phyloP scores from a whole-genome alignment of 2,797 vertebrate genomes.

The Remorina albescens region DNA sequence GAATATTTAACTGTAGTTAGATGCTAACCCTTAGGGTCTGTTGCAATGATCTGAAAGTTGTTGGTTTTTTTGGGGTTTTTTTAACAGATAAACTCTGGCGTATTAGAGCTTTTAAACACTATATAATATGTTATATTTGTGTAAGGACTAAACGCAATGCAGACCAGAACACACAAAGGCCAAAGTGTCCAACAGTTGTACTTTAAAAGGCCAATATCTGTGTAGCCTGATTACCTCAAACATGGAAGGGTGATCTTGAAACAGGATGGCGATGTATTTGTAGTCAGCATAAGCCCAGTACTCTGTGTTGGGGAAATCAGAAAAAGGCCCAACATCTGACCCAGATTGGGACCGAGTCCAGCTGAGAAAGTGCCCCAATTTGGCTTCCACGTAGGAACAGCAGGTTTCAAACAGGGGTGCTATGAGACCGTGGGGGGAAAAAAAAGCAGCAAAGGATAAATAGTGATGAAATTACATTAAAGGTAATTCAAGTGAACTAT shows the following conservation, averaged over 20 bases:
- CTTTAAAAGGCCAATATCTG: not conserved
- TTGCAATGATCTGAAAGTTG: too few species aligned
- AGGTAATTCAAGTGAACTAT: conserved; percentile 11
- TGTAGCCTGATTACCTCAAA: conserved; percentile 88
- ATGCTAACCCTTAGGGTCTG: too few species aligned
- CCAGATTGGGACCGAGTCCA: conserved; percentile 82
- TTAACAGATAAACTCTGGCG: not conserved
- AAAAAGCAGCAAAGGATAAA: conserved; percentile 3
- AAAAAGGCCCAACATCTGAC: conserved; percentile 83
- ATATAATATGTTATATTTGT: not conserved
- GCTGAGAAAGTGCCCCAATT: conserved; percentile 87
- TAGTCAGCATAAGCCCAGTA: conserved; percentile 98
- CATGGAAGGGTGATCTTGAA: conserved; percentile 88
- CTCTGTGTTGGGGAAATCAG: conserved; percentile 81
- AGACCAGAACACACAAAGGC: not conserved
- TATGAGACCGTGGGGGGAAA: conserved; percentile 52
- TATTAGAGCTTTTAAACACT: not conserved
- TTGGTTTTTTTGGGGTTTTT: too few species aligned
- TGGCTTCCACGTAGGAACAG: conserved; percentile 90
- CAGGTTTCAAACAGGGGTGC: conserved; percentile 94
- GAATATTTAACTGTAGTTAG: too few species aligned
- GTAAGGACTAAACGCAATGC: too few species aligned
- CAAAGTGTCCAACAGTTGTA: not conserved
- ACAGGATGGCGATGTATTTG: conserved; percentile 91
- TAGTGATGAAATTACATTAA: conserved; percentile 1